Conservation (phyloP, 2,797 vertebrate species). For the Diplodus sargus region DNA sequence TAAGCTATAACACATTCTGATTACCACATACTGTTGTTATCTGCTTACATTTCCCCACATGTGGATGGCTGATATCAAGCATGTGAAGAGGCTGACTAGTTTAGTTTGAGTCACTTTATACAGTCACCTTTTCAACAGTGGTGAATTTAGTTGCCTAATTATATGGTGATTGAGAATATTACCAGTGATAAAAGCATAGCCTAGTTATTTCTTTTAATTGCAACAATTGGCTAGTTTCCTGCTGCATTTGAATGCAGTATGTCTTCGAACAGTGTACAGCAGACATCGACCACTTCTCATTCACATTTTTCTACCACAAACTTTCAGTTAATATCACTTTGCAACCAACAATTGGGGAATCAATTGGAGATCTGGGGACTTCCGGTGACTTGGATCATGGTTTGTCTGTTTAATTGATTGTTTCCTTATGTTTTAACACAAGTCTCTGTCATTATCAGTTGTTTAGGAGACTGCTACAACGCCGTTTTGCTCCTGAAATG, state of each 20-base stretch:
- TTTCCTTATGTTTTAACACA: too few species aligned
- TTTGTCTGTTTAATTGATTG: too few species aligned
- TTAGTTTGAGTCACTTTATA: neutral
- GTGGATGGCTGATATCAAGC: neutral
- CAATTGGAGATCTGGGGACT: too few species aligned
- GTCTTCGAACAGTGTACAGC: neutral
- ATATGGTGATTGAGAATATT: neutral
- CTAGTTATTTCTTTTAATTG: too few species aligned
- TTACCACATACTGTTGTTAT: neutral
- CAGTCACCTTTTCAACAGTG: neutral
- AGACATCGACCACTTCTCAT: neutral
- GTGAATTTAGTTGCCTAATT: neutral
- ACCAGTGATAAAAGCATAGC: neutral
- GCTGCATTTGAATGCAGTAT: neutral
- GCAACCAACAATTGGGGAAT: neutral
- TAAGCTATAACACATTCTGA: neutral
- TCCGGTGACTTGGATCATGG: too few species aligned
- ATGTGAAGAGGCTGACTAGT: neutral
- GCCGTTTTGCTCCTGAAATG: too few species aligned
- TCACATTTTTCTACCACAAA: constrained; percentile 4
- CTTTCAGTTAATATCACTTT: neutral
- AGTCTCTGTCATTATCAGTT: too few species aligned
- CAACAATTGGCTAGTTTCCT: too few species aligned
- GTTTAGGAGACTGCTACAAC: too few species aligned
- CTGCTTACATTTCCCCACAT: neutral